These are phyloP conservation scores for Taurulus bubalis DNA, from an alignment of 2,113 vertebrate genomes.

Conservation along the genomic window DNA sequence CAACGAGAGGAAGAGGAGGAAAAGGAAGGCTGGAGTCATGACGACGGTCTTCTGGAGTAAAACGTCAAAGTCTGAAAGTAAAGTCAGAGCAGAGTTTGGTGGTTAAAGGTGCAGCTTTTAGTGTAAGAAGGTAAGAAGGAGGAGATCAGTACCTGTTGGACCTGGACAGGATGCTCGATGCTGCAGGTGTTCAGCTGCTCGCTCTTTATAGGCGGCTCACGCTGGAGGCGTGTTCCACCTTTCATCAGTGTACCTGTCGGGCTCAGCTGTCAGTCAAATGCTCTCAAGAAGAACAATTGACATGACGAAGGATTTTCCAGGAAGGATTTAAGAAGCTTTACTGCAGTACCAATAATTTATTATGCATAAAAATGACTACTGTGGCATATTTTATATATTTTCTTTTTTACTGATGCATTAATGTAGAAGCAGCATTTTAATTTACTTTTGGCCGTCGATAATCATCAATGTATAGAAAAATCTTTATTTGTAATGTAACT, in stretches of 20 bases:
- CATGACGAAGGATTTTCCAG: too few species aligned
- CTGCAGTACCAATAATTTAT: neutral
- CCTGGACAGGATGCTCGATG: neutral
- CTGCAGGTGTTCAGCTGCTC: neutral
- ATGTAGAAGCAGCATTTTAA: neutral
- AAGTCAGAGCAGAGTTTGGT: neutral
- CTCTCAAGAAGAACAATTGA: too few species aligned
- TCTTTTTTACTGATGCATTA: neutral
- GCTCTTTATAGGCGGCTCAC: conserved; percentile 24
- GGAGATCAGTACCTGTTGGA: conserved; percentile 11
- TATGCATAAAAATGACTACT: neutral
- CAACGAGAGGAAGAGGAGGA: conserved; percentile 37
- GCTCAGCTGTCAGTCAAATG: neutral
- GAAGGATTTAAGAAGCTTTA: too few species aligned
- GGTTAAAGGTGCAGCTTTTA: neutral
- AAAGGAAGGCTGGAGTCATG: conserved; percentile 38
- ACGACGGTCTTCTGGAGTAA: neutral
- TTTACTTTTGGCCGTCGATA: too few species aligned
- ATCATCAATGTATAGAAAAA: too few species aligned
- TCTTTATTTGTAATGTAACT: too few species aligned
- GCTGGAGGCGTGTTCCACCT: conserved; percentile 17
- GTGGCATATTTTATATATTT: neutral
- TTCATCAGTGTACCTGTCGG: neutral
- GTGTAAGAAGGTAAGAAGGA: neutral
- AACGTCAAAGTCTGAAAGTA: neutral